Conservation (phyloP, 2,888 invertebrate species). For the Mythimna pallens region DNA sequence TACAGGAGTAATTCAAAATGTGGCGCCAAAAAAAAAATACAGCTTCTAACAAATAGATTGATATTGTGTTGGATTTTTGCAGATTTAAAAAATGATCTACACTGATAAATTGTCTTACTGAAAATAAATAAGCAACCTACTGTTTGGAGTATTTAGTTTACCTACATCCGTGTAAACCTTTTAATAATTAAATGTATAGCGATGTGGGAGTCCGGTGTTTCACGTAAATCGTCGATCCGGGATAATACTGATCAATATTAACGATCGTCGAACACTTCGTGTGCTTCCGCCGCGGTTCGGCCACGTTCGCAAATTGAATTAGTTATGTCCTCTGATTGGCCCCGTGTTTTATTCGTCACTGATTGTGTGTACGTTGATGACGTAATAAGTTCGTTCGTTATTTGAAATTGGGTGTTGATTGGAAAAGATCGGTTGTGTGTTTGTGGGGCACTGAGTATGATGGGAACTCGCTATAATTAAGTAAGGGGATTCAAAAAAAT, state of each 20-base stretch:
- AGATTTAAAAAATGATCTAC: no score
- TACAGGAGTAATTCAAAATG: no score
- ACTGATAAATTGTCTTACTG: neutral
- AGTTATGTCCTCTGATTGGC: conserved; percentile 76
- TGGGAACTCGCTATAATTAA: neutral
- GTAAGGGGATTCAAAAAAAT: neutral
- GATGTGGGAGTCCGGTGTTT: conserved; percentile 72
- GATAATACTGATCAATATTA: conserved; percentile 84
- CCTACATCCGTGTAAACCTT: conserved; percentile 62
- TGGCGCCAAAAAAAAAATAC: no score
- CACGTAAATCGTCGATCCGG: conserved; percentile 76
- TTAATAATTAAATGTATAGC: conserved; percentile 84
- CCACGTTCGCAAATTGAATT: conserved; percentile 73
- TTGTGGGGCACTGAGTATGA: conserved; percentile 17
- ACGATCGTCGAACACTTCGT: conserved; percentile 70
- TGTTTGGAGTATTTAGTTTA: conserved; percentile 60
- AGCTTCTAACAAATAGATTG: no score
- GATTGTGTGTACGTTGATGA: conserved; percentile 64
- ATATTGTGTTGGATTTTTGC: no score
- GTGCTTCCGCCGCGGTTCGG: conserved; percentile 55
- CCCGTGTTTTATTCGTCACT: conserved; percentile 58
- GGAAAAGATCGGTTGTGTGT: conserved; percentile 46
- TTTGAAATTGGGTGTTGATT: conserved; percentile 64
- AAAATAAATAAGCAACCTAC: neutral
- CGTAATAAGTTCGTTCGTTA: conserved; percentile 59